These are phyloP conservation scores for Hyalella azteca DNA, from an alignment of 2,888 invertebrate species.

Conservation along the genomic window DNA sequence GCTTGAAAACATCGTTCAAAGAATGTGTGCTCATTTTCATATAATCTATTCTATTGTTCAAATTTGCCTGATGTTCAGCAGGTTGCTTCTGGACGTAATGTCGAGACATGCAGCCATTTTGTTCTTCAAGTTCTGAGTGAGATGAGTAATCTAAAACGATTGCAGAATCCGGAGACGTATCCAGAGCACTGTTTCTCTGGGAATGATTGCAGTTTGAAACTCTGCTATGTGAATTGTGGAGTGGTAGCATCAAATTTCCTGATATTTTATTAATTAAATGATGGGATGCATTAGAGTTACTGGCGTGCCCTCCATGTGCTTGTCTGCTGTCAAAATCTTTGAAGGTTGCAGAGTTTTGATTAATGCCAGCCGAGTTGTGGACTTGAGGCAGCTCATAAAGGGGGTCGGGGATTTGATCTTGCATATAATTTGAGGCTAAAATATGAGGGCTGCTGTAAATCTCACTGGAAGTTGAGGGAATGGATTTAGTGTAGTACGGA, in stretches of 20 bases:
- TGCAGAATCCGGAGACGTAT: slow-evolving; percentile 51
- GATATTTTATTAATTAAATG: slow-evolving; percentile 38
- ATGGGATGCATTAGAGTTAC: slow-evolving; percentile 38
- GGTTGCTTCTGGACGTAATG: background rate
- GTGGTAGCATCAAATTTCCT: slow-evolving; percentile 40
- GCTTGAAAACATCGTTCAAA: slow-evolving; percentile 42
- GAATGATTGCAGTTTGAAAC: slow-evolving; percentile 19
- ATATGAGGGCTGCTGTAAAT: slow-evolving; percentile 41
- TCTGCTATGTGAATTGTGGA: slow-evolving; percentile 16
- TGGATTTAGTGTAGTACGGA: slow-evolving; percentile 48
- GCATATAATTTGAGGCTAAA: slow-evolving; percentile 36
- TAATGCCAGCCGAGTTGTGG: slow-evolving; percentile 13
- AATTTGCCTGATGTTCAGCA: background rate
- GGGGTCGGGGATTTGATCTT: slow-evolving; percentile 21
- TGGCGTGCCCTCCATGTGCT: slow-evolving; percentile 1
- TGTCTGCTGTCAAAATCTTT: slow-evolving; percentile 14
- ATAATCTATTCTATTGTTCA: slow-evolving; percentile 12
- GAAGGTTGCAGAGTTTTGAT: background rate
- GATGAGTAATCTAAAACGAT: slow-evolving; percentile 52
- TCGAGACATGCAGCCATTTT: background rate
- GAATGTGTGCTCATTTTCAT: slow-evolving; percentile 28
- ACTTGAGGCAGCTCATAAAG: slow-evolving; percentile 29
- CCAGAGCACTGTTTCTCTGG: slow-evolving; percentile 23
- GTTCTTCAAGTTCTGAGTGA: slow-evolving; percentile 39
- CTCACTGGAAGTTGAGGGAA: slow-evolving; percentile 40